Evolutionary conservation across 1,140 invertebrate genomes (phyloP).

Genomic region (Diorhabda sublineata): DNA sequence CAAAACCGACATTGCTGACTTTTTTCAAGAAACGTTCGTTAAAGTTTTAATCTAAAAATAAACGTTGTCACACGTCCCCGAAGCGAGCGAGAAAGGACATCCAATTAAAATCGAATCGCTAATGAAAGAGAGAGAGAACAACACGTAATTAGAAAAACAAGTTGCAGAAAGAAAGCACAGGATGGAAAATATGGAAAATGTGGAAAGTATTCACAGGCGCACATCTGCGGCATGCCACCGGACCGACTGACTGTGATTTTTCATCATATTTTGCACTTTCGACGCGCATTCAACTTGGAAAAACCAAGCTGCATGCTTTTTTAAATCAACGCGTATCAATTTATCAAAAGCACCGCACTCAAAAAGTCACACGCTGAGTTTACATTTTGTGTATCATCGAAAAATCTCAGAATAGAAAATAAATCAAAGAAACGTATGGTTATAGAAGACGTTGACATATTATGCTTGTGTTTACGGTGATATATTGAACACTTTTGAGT

Average conservation of each 20-base stretch:
- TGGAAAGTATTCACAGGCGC: conserved; percentile 31
- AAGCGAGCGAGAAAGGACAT: conserved; percentile 27
- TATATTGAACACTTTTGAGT: neutral
- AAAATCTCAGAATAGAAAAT: conserved; percentile 22
- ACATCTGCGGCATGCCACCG: conserved; percentile 45
- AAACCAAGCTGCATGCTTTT: conserved; percentile 17
- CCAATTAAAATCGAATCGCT: conserved; percentile 34
- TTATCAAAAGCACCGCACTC: conserved; percentile 19
- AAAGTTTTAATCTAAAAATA: conserved; percentile 28
- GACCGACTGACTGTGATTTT: conserved; percentile 41
- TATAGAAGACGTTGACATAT: neutral
- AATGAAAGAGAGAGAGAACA: conserved; percentile 24
- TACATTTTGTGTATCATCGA: conserved; percentile 11
- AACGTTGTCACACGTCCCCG: conserved; percentile 24
- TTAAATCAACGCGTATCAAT: conserved; percentile 17
- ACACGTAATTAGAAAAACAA: conserved; percentile 40
- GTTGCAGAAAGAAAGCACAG: conserved; percentile 33
- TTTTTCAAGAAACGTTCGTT: conserved; percentile 20
- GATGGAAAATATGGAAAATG: conserved; percentile 32
- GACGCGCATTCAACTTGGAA: conserved; percentile 20
- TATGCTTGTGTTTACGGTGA: conserved; percentile 1
- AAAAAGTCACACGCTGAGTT: conserved; percentile 23
- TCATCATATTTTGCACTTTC: conserved; percentile 38
- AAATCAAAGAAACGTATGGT: neutral
- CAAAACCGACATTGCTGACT: neutral